Evolutionary conservation across 2,797 vertebrate species (phyloP).

Genomic region (Oreonectes daqikongensis): DNA sequence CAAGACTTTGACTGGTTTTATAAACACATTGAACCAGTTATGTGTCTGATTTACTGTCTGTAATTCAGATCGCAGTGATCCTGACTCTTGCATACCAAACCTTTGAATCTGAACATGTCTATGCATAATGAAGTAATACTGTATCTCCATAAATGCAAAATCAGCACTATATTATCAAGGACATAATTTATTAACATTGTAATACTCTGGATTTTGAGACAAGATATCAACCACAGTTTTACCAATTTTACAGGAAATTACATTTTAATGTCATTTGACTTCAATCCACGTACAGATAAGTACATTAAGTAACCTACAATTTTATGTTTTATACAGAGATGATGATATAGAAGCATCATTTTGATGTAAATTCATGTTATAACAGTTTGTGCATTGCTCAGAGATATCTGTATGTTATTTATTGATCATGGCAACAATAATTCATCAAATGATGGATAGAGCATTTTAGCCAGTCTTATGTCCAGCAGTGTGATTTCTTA

Average conservation of each 20-base stretch:
- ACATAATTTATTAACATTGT: not conserved
- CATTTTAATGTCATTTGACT: too few relatives aligned
- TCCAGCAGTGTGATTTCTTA: not conserved
- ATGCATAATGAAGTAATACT: constrained; percentile 17
- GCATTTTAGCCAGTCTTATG: not conserved
- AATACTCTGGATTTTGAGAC: not conserved
- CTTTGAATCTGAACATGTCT: constrained; percentile 14
- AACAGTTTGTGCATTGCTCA: not conserved
- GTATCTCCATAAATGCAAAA: not conserved
- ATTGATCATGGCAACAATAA: not conserved
- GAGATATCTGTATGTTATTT: not conserved
- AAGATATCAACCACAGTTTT: not conserved
- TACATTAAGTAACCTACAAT: too few relatives aligned
- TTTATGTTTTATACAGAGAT: too few relatives aligned
- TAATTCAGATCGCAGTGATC: not conserved
- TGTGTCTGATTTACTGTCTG: not conserved
- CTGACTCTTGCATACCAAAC: not conserved
- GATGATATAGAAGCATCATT: too few relatives aligned
- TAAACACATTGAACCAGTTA: not conserved
- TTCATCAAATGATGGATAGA: not conserved
- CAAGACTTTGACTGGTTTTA: not conserved
- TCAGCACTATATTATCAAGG: not conserved
- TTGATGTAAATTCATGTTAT: too few relatives aligned
- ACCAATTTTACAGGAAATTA: too few relatives aligned
- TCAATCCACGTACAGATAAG: too few relatives aligned